phyloP scores from a whole-genome alignment of 2,113 vertebrate genomes.

The Nymphicus hollandicus region DNA sequence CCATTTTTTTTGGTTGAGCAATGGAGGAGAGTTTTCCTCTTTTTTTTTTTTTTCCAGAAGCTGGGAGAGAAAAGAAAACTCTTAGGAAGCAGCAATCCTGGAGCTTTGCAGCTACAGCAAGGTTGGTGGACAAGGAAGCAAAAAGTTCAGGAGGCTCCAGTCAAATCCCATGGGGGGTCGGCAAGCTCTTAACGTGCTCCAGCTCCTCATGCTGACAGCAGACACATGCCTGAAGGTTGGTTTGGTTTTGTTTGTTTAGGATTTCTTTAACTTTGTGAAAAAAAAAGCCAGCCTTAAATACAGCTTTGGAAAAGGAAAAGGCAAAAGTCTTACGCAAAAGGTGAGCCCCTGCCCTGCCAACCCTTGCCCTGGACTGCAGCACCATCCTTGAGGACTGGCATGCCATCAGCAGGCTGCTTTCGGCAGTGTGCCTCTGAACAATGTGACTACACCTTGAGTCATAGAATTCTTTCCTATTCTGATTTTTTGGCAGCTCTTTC shows the following conservation, averaged over 20 bases:
- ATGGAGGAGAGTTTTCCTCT: neutral
- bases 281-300: neutral
- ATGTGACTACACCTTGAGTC: neutral
- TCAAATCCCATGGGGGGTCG: rapidly evolving
- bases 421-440: neutral
- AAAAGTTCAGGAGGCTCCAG: neutral
- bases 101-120: neutral
- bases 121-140: neutral
- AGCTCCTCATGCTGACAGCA: neutral
- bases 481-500: neutral
- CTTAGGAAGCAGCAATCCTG: neutral
- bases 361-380: neutral
- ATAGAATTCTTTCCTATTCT: neutral
- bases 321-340: rapidly evolving
- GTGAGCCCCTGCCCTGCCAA: neutral
- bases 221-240: neutral
- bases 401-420: neutral
- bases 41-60: neutral
- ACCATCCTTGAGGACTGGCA: neutral
- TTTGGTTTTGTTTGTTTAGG: neutral
- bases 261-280: neutral
- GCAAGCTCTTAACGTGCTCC: neutral
- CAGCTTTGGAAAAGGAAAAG: neutral
- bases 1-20: neutral
- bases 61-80: neutral